Evolutionary conservation across 2,113 vertebrate genomes (phyloP).

Genomic region (Macrotus californicus): DNA sequence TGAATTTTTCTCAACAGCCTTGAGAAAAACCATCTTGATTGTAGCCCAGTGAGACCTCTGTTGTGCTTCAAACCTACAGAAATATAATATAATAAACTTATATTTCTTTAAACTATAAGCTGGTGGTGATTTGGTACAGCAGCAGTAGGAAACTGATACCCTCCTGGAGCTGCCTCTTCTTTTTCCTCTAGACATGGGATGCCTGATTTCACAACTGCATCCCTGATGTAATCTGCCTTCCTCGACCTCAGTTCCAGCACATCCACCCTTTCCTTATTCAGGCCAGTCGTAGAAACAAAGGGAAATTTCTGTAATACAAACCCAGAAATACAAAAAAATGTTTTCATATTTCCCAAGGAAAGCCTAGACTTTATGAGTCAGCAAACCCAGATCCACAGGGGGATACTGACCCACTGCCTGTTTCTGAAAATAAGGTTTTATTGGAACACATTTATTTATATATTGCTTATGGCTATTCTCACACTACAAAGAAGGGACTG

Average conservation of each 20-base stretch:
- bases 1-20: background rate
- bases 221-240: background rate
- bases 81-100: background rate
- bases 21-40: background rate
- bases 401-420: background rate
- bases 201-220: background rate
- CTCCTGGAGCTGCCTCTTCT: background rate
- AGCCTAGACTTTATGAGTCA: background rate
- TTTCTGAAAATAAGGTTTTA: conserved; percentile 1
- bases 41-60: background rate
- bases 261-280: background rate
- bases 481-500: background rate
- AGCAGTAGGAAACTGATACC: background rate
- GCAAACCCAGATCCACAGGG: background rate
- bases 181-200: background rate
- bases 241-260: background rate
- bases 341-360: background rate
- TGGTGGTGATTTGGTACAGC: background rate
- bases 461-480: background rate
- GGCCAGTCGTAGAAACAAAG: background rate
- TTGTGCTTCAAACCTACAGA: background rate
- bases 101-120: background rate
- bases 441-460: background rate
- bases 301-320: background rate
- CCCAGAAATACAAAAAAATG: background rate